Base-by-base conservation (phyloP, 1,140 invertebrate genomes). In the Sinella curviseta region DNA sequence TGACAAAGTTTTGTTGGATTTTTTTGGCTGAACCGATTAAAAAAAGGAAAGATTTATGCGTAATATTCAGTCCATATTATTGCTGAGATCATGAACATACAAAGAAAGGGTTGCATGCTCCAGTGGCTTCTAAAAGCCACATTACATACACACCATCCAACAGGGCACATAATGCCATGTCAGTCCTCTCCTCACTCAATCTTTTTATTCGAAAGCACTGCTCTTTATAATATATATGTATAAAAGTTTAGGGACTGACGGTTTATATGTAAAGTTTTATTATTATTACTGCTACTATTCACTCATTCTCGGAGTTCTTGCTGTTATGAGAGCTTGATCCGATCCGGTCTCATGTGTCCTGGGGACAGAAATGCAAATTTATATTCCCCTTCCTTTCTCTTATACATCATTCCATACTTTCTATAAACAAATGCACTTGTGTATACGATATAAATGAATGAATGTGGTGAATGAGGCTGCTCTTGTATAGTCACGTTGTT, bases 31-130 rank as follows among this genome's bases (percentile, higher is more conserved):
- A 70, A 30, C 65, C 65, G 65, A 70, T 70, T 70, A 70, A 70
- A 70, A 70, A 70, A n/a, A n/a, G n/a, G 65, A 70, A 8, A 33
- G 65, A 70, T 70, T 70, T 70, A 30, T 70, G 39, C 39, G 57
- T 60, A 60, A 70, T 70, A 70, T 70, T 70, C 65, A 31, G 26
- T 70, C 65, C 31, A 33, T 14, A 4, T 65, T 65, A 70, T 70
- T 70, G 73, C 33, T 39, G 36, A 48, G 73, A 75, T 75, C 73
- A 75, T 75, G 34, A 75, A 26, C 73, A 77, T 60, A 48, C 74
- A 81, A 70, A 81, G 77, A 81, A 81, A 81, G 80, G 80, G 80
- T 81, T 79, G 75, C 75, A 81, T 79, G 80, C 77, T 77, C 75
- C 48, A 78, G 36, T 79, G 80, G 57, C 48, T 79, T 75, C 77